A percentile compares a stretch with the other conserved stretches of the same genome.
Conservation (phyloP, 92 coral and sea anemone genomes). For the Epizoanthus scotinus region DNA sequence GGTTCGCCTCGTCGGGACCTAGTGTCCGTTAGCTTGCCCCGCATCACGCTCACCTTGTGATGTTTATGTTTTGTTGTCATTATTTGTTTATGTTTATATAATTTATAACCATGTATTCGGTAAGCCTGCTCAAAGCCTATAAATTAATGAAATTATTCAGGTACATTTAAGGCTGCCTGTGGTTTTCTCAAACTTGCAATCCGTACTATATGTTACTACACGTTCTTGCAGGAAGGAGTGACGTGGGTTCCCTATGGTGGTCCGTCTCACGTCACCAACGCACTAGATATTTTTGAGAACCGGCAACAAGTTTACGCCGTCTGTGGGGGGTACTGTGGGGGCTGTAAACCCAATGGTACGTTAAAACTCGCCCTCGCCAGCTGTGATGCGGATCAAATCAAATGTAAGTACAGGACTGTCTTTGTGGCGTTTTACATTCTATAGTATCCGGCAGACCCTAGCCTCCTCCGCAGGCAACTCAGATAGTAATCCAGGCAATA, state of each 20-base stretch:
- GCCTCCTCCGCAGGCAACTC: no score
- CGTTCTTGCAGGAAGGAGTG: conserved; percentile 61
- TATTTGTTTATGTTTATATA: no score
- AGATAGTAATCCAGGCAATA: no score
- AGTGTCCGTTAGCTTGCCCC: no score
- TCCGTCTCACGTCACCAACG: conserved; percentile 75
- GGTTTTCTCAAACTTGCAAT: no score
- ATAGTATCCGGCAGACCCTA: neutral
- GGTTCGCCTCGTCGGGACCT: no score
- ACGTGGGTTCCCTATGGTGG: conserved; percentile 83
- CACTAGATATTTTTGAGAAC: conserved; percentile 63
- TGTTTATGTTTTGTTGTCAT: no score
- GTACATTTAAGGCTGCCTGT: no score
- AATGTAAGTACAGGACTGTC: conserved; percentile 52
- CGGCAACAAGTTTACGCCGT: conserved; percentile 72
- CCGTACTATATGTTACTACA: neutral
- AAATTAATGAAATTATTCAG: no score
- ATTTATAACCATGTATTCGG: no score
- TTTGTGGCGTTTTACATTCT: neutral
- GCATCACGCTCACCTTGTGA: no score
- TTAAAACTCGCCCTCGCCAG: conserved; percentile 62
- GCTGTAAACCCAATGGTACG: conserved; percentile 70
- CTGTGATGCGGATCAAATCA: conserved; percentile 77
- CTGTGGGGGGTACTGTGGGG: conserved; percentile 98
- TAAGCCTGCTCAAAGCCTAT: no score